Percentiles rank a stretch among this genome's conserved stretches.
Conservation (phyloP, 2,888 invertebrate genomes). For the Conistra vaccinii region DNA sequence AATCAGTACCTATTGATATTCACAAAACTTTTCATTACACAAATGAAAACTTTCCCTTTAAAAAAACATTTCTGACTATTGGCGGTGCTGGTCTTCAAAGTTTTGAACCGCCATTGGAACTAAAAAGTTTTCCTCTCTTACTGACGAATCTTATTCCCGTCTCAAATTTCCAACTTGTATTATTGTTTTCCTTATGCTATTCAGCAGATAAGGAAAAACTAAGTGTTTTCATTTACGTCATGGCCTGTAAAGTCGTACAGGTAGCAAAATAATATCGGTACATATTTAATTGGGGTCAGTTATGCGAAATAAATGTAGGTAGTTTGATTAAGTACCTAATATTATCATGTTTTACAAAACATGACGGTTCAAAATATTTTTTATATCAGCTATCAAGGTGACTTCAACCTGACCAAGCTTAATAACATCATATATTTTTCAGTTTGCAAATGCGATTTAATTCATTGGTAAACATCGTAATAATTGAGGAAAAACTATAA, state of each 20-base stretch:
- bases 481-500: constrained; percentile 62
- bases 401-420: background rate
- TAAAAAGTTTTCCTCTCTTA: constrained; percentile 1
- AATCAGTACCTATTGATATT: background rate
- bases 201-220: constrained; percentile 13
- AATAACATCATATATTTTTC: background rate
- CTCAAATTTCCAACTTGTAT: constrained; percentile 28
- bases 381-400: background rate
- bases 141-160: constrained; percentile 8
- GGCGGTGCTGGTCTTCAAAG: background rate
- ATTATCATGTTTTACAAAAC: background rate
- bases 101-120: background rate
- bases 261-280: constrained; percentile 10
- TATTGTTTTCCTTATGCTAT: constrained; percentile 13
- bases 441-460: constrained; percentile 10
- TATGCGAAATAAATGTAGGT: constrained; percentile 4
- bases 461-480: constrained; percentile 37
- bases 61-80: background rate
- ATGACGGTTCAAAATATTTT: background rate
- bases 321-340: background rate
- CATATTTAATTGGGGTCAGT: no score
- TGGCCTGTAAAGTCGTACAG: constrained; percentile 2
- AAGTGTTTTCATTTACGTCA: constrained; percentile 20
- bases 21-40: background rate
- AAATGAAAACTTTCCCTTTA: no score